Conservation (phyloP, 2,113 vertebrate genomes). For the Hemibagrus wyckioides region DNA sequence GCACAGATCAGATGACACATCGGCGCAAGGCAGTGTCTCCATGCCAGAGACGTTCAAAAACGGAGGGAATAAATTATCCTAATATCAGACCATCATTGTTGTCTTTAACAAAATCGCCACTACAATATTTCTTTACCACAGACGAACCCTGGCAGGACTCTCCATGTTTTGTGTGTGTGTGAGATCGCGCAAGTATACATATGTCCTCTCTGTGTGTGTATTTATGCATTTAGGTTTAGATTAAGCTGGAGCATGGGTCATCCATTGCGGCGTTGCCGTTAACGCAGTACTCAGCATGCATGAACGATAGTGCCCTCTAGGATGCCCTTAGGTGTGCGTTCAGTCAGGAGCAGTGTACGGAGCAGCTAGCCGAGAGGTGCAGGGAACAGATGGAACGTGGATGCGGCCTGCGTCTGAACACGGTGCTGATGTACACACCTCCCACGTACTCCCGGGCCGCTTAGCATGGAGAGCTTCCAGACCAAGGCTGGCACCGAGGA, state of each 20-base stretch:
- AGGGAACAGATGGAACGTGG: slow-evolving; percentile 60
- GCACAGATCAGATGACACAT: slow-evolving; percentile 51
- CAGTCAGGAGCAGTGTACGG: slow-evolving; percentile 16
- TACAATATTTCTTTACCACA: slow-evolving; percentile 23
- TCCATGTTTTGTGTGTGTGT: slow-evolving; percentile 2
- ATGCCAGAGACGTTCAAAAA: slow-evolving; percentile 42
- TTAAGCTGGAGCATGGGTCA: slow-evolving; percentile 8
- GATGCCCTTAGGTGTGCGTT: slow-evolving; percentile 20
- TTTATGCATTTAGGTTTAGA: slow-evolving; percentile 2
- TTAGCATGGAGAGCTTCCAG: slow-evolving; percentile 61
- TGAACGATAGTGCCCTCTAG: not conserved
- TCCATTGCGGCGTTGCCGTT: not conserved
- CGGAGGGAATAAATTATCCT: slow-evolving; percentile 24
- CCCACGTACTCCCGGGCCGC: slow-evolving; percentile 59
- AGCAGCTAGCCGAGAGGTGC: slow-evolving; percentile 43
- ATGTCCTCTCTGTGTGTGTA: slow-evolving; percentile 24
- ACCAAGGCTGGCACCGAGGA: slow-evolving; percentile 56
- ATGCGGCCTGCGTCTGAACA: slow-evolving; percentile 59
- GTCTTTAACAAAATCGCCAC: slow-evolving; percentile 28
- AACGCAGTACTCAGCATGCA: not conserved
- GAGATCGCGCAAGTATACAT: not conserved
- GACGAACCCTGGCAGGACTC: slow-evolving; percentile 26
- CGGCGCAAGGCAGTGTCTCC: slow-evolving; percentile 37
- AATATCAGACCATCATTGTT: slow-evolving; percentile 17
- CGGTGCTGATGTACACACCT: slow-evolving; percentile 61